Evolutionary conservation across 2,113 vertebrate genomes (phyloP).

Genomic region (Silurus asotus): DNA sequence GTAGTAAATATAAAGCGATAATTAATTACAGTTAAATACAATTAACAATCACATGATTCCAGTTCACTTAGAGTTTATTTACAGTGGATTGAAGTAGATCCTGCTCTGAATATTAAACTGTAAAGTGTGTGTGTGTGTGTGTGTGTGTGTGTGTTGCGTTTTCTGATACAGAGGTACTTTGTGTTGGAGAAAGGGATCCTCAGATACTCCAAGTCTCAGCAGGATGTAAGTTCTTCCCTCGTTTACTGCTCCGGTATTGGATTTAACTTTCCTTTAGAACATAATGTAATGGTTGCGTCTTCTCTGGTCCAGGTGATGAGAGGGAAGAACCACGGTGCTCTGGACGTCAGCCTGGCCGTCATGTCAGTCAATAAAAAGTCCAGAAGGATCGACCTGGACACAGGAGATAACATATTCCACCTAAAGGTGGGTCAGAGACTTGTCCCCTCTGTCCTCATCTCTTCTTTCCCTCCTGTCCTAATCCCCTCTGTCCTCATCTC

Average conservation of each 20-base stretch:
- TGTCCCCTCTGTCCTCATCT: too few species aligned
- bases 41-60: neutral
- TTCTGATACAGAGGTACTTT: conserved; percentile 81
- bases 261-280: neutral
- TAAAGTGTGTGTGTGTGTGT: neutral
- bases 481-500: too few species aligned
- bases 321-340: conserved; percentile 86
- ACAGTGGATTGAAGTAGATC: neutral
- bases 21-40: too few species aligned
- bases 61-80: neutral
- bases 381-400: conserved; percentile 87
- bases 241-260: neutral
- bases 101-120: neutral
- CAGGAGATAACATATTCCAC: conserved; percentile 90
- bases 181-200: conserved; percentile 85
- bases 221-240: conserved; percentile 80
- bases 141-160: neutral
- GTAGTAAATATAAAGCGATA: too few species aligned
- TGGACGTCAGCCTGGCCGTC: conserved; percentile 85
- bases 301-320: conserved; percentile 75
- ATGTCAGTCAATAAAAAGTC: conserved; percentile 94
- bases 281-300: neutral
- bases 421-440: conserved; percentile 76
- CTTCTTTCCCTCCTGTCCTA: too few species aligned
- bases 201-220: conserved; percentile 81